Evolutionary conservation across 2,113 vertebrate genomes (phyloP).

Genomic region (Leucosticte australis): DNA sequence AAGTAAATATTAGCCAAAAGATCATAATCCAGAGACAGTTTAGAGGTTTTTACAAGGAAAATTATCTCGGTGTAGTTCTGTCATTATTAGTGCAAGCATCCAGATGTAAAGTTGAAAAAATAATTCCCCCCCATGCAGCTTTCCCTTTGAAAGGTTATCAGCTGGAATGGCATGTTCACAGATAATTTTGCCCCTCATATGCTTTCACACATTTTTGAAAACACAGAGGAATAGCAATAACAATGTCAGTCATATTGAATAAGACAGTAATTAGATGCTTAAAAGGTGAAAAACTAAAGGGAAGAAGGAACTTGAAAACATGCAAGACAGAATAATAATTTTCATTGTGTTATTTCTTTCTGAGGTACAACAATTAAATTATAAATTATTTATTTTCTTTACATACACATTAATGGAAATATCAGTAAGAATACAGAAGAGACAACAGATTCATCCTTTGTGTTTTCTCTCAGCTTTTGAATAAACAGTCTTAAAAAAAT

Average conservation of each 20-base stretch:
- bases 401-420: conserved; percentile 7
- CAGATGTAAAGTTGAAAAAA: not conserved
- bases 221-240: not conserved
- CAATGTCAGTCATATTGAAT: not conserved
- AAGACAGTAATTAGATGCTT: not conserved
- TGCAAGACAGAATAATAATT: not conserved
- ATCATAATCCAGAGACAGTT: not conserved
- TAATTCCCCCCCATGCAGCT: not conserved
- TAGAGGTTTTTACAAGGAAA: not conserved
- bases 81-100: not conserved
- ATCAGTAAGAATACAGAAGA: not conserved
- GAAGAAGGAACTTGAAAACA: not conserved
- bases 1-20: not conserved
- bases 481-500: not conserved
- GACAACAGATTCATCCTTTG: not conserved
- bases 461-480: not conserved
- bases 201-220: conserved; percentile 44
- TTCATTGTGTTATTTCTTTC: not conserved
- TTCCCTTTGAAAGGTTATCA: not conserved
- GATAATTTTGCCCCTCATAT: not conserved
- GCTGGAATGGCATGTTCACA: not conserved
- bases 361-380: not conserved
- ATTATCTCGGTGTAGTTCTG: not conserved
- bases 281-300: not conserved
- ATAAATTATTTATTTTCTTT: conserved; percentile 8